phyloP scores from a whole-genome alignment of 2,797 vertebrate genomes.

The Spinus pinus region DNA sequence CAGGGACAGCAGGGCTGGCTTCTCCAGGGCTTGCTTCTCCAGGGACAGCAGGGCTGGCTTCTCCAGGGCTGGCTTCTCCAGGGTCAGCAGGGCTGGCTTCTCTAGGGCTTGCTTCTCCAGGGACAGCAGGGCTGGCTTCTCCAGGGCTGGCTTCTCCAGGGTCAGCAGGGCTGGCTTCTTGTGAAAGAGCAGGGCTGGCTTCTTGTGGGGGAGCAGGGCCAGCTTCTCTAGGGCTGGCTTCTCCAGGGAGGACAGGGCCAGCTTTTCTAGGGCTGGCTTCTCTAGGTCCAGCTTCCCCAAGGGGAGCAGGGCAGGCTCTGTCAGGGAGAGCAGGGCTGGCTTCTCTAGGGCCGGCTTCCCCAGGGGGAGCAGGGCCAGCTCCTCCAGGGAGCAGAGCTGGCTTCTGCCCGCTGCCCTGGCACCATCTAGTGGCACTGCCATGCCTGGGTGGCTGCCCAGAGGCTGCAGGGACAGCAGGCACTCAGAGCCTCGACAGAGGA shows the following conservation, averaged over 20 bases:
- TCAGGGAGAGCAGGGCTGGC: no score
- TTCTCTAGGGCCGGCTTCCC: no score
- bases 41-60: no score
- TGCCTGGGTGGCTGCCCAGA: background rate
- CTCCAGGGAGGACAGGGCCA: no score
- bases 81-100: no score
- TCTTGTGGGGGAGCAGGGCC: background rate
- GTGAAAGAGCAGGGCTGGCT: background rate
- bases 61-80: no score
- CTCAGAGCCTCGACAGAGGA: background rate
- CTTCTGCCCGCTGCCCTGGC: background rate
- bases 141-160: no score
- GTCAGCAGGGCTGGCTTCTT: background rate
- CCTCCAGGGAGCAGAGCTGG: background rate
- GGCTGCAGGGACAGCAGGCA: background rate
- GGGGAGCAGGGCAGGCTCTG: no score
- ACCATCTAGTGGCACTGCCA: conserved; percentile 46
- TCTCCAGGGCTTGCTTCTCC: rapidly evolving
- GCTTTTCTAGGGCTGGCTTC: no score
- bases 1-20: background rate
- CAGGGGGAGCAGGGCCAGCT: background rate
- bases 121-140: no score
- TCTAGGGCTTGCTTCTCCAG: no score
- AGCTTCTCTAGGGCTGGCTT: no score
- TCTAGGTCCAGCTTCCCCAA: rapidly evolving